Conservation (phyloP, 2,888 invertebrate genomes). For the Taphrorychus bicolor region DNA sequence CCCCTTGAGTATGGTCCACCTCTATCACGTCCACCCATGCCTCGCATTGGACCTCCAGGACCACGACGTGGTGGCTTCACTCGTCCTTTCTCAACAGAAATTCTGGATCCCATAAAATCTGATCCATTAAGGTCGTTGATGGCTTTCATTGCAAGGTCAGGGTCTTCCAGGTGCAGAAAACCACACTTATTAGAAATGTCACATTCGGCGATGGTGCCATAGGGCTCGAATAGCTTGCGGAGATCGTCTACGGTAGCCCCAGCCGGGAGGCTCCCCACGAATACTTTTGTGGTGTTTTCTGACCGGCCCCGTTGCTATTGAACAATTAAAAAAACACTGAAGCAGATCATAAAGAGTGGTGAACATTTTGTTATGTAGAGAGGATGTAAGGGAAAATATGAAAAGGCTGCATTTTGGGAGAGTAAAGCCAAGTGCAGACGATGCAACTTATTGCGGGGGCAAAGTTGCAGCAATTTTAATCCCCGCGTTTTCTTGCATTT, state of each 20-base stretch:
- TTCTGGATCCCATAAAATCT: conserved; percentile 82
- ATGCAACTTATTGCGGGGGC: no score
- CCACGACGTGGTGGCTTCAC: conserved; percentile 73
- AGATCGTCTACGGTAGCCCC: conserved; percentile 85
- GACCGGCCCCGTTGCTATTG: conserved; percentile 50
- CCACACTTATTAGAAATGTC: conserved; percentile 95
- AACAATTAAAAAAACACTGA: no score
- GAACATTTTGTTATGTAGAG: no score
- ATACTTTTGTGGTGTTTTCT: conserved; percentile 72
- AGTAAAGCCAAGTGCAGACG: no score
- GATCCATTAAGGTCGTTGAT: conserved; percentile 82
- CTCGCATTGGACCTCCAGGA: conserved; percentile 59
- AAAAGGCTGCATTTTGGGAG: no score
- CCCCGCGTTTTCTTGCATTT: no score
- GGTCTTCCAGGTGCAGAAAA: conserved; percentile 89
- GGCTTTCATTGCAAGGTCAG: conserved; percentile 82
- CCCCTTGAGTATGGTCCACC: conserved; percentile 55
- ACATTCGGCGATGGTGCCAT: conserved; percentile 89
- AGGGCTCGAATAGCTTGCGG: conserved; percentile 81
- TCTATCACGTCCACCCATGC: conserved; percentile 61
- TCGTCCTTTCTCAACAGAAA: conserved; percentile 84
- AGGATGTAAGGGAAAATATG: no score
- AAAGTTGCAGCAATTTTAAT: no score
- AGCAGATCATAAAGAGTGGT: no score
- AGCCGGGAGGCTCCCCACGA: conserved; percentile 90